Evolutionary conservation across 2,113 vertebrate species (phyloP).

Genomic region (Antechinus flavipes): DNA sequence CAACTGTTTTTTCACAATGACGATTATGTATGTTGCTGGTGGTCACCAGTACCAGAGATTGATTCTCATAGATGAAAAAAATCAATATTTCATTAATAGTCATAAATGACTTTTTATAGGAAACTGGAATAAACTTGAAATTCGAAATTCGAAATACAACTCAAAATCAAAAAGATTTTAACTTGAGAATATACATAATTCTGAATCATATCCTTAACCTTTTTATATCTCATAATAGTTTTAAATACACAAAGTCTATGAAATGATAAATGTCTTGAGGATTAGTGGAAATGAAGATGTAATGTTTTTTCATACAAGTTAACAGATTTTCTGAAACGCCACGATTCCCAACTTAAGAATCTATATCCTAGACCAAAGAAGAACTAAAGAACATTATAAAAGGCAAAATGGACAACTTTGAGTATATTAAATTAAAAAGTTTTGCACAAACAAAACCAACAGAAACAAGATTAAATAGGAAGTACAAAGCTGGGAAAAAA

Average conservation of each 20-base stretch:
- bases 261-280: background rate
- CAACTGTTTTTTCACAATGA: background rate
- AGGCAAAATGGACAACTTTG: too few relatives aligned
- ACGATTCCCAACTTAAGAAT: background rate
- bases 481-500: too few relatives aligned
- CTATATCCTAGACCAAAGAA: background rate
- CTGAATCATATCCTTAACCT: background rate
- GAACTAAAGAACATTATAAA: too few relatives aligned
- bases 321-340: background rate
- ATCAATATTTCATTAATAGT: background rate
- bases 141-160: conserved; percentile 13
- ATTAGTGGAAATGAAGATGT: background rate
- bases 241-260: background rate
- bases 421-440: too few relatives aligned
- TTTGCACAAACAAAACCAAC: too few relatives aligned
- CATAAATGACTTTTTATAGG: background rate
- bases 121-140: background rate
- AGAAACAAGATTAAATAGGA: too few relatives aligned
- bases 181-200: background rate
- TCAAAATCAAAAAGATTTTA: background rate
- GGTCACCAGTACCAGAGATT: background rate
- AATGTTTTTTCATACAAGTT: background rate
- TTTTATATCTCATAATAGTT: background rate
- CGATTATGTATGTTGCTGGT: background rate
- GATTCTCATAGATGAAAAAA: background rate